Evolutionary conservation across 2,888 invertebrate genomes (phyloP).

Genomic region (Drosophila paucipuncta): DNA sequence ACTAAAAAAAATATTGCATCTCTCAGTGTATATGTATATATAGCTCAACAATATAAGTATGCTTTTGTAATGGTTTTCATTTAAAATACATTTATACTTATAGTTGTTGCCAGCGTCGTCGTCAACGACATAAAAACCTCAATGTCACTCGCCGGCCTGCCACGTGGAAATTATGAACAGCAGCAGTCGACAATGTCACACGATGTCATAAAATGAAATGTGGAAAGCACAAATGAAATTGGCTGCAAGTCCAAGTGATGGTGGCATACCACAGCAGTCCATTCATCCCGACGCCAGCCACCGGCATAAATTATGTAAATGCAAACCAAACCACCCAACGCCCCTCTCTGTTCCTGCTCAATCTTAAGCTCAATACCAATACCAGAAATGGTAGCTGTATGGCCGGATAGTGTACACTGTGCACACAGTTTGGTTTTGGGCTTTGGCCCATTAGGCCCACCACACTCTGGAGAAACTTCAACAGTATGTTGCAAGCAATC

Average conservation of each 20-base stretch:
- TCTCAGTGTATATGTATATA: background rate
- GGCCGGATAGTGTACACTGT: conserved; percentile 49
- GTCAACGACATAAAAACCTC: conserved; percentile 48
- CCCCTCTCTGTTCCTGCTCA: conserved; percentile 2
- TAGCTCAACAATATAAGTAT: background rate
- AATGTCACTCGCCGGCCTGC: conserved; percentile 65
- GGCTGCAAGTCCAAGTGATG: conserved; percentile 47
- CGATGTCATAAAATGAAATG: conserved; percentile 76
- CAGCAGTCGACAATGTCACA: conserved; percentile 59
- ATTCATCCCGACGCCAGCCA: conserved; percentile 20
- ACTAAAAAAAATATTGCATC: too few relatives aligned
- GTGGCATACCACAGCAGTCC: conserved; percentile 21
- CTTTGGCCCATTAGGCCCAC: conserved; percentile 65
- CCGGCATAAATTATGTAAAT: conserved; percentile 83
- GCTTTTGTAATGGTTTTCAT: conserved; percentile 49
- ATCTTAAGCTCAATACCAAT: conserved; percentile 38
- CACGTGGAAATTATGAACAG: conserved; percentile 64
- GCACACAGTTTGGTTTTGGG: conserved; percentile 19
- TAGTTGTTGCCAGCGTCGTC: conserved; percentile 19
- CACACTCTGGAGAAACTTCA: conserved; percentile 53
- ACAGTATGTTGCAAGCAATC: conserved; percentile 74
- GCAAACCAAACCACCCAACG: conserved; percentile 40
- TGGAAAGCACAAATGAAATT: conserved; percentile 61
- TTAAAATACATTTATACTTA: conserved; percentile 33
- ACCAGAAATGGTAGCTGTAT: conserved; percentile 20